Evolutionary conservation across 2,797 vertebrate genomes (phyloP), one percentile per base, ranked within the genome.

Genomic region (Protosalanx chinensis): DNA sequence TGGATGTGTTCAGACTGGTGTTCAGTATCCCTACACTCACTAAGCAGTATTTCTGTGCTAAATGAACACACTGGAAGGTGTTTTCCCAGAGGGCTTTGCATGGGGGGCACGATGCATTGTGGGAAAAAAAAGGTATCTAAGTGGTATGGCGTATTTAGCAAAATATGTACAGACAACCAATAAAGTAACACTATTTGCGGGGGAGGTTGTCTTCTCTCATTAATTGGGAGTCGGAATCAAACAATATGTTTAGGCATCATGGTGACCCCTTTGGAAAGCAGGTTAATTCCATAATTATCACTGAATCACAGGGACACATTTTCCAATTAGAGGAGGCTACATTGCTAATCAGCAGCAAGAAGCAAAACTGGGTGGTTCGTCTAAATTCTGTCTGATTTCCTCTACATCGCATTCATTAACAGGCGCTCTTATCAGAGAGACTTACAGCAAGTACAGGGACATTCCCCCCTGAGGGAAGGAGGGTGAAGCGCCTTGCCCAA

Each of bases 251-350:
- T 68, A 72, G 70, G 70, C 61, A 67, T 58, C 64, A 72, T 64
- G 41, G 60, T 87, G 86, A 90, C 82, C 84, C 73, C 63, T 72
- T 65, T 23, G 63, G 79, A 85, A 73, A 72, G 72, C 67, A 70
- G 63, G 35, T 70, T 78, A 78, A 84, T 76, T 71, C 82, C 69
- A 79, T 82, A 80, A 86, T 88, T 82, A 87, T 83, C 79, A 82
- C 71, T 78, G 73, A 87, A 87, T 85, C 81, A 83, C 58, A 73
- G 53, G 68, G 79, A 85, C 80, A 84, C 64, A 72, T 80, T 84
- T 82, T 85, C 80, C 73, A 85, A 87, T 89, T 87, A 89, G 61
- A 80, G 70, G 32, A 70, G 32, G 61, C 71, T 16, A 30, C 8
- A 82, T 76, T 80, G 76, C 79, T 80, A 79, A 66, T 79, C 82